Base-by-base conservation (phyloP, 37 sponge, comb jelly and placozoan species). In the Tethya wilhelma region DNA sequence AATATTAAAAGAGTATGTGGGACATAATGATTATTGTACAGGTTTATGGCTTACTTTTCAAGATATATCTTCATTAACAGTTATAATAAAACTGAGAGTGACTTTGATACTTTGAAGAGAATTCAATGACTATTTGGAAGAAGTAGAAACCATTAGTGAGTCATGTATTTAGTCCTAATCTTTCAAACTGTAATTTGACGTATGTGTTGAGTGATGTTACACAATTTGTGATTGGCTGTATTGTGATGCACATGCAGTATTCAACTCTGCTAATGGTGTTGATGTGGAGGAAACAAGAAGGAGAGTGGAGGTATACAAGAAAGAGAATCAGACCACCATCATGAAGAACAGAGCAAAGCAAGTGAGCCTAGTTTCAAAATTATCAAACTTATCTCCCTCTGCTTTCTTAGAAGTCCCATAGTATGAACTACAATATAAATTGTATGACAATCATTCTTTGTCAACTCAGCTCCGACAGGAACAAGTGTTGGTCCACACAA, bases 81-180 rank as follows among this genome's bases (percentile, higher is more conserved):
- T 62, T 98, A 89, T 70, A 98, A 98, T 77, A 93, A 91, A 71
- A 74, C 73, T 0, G 89, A 96, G 71, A 85, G 78, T 20, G 94
- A 98, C 49, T 98, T 98, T 56, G 14, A 39, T 9, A 56, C 87
- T 17, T 56, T 96, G 66, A 45, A n/a, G 66, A 28, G 94, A 90
- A 64, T 98, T 86, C 75, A 96, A 98, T 62, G 96, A 98, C 77
- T 98, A 98, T 58, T 55, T 98, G 69, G 99, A 98, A 68, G 96
- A 96, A 42, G 83, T 98, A 2, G 99, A 98, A 78, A 84, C 85
- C 33, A 93, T 98, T 22, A 59, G 93, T 88, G 33, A 80, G 70
- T 64, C 37, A 32, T n/a, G n/a, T n/a, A n/a, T n/a, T n/a, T n/a
- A n/a, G n/a, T n/a, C n/a, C n/a, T n/a, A n/a, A 22, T 17, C 20